phyloP scores from a whole-genome alignment of 2,113 vertebrate species.

The Pampusana beccarii region DNA sequence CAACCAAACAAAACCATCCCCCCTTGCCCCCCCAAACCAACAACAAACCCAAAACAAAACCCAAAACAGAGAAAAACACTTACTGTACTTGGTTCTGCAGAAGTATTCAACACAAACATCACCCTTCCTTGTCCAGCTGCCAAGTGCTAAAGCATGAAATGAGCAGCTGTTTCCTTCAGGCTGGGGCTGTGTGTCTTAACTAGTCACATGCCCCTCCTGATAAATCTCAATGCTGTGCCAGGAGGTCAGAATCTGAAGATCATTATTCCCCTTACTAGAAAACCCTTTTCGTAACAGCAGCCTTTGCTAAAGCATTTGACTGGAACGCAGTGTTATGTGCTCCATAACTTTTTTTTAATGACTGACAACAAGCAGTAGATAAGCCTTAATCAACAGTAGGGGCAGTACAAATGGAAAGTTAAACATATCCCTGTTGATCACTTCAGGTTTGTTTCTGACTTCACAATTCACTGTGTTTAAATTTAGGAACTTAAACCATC shows the following conservation, averaged over 20 bases:
- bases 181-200: conserved; percentile 74
- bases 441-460: background rate
- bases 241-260: conserved; percentile 78
- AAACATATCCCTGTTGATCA: background rate
- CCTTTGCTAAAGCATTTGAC: conserved; percentile 43
- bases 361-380: conserved; percentile 44
- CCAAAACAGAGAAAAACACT: conserved; percentile 69
- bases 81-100: conserved; percentile 70
- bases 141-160: conserved; percentile 74
- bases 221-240: conserved; percentile 73
- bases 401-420: conserved; percentile 61
- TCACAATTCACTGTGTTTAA: background rate
- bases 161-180: conserved; percentile 82
- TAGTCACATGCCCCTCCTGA: conserved; percentile 84
- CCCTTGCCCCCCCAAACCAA: no score
- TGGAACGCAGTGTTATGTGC: background rate
- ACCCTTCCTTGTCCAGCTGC: conserved; percentile 76
- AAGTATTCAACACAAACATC: conserved; percentile 73
- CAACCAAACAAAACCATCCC: no score
- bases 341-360: background rate
- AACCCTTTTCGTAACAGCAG: conserved; percentile 60
- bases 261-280: conserved; percentile 69
- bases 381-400: conserved; percentile 43
- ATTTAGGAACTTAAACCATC: background rate
- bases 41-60: no score